Evolutionary conservation across 2,113 vertebrate species (phyloP).

Genomic region (Connochaetes taurinus): DNA sequence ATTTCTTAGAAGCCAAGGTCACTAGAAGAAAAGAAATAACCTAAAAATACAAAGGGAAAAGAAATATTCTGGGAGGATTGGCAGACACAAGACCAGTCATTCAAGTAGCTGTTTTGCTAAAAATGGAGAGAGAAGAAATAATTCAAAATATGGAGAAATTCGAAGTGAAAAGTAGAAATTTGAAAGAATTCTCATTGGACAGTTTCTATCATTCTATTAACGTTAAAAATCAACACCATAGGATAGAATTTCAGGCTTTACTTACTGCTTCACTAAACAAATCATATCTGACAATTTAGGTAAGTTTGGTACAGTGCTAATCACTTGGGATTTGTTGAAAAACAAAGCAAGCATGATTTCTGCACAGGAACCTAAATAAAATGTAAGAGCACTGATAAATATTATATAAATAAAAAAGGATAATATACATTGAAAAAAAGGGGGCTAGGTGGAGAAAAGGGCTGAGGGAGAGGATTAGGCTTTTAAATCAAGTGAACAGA

Average conservation of each 20-base stretch:
- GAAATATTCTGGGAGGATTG: not conserved
- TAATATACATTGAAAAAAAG: not conserved
- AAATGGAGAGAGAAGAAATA: not conserved
- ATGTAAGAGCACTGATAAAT: not conserved
- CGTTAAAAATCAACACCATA: not conserved
- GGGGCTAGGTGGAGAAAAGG: not conserved
- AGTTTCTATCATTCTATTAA: not conserved
- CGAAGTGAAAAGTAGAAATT: not conserved
- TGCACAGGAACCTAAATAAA: not conserved
- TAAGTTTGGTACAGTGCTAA: not conserved
- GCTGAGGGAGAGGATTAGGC: not conserved
- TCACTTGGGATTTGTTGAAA: not conserved
- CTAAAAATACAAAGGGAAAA: not conserved
- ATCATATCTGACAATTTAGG: not conserved
- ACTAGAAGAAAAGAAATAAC: not conserved
- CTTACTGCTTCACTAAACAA: not conserved
- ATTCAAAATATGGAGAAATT: not conserved
- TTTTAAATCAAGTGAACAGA: not conserved
- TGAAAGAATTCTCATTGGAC: not conserved
- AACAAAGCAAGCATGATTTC: not conserved
- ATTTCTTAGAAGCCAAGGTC: not conserved
- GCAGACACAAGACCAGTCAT: not conserved
- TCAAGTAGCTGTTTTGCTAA: not conserved
- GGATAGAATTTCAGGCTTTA: not conserved
- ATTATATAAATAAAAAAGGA: not conserved